A percentile compares a stretch with the other conserved stretches of the same genome.
Evolutionary conservation across 2,797 vertebrate species (phyloP).

Genomic region (Phataginus tetradactyla): DNA sequence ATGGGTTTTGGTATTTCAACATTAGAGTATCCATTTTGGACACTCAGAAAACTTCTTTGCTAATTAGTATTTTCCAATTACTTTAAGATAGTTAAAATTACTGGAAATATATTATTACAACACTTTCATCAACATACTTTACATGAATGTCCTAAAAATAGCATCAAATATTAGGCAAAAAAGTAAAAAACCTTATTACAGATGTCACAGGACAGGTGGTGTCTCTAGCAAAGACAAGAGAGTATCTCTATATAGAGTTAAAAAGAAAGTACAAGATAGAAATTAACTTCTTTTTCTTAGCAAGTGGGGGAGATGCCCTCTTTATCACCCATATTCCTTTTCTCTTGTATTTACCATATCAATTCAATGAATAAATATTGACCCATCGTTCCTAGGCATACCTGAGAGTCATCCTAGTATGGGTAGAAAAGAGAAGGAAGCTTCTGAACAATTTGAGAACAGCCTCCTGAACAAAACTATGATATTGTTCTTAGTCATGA

Average conservation of each 20-base stretch:
- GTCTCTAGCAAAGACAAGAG: background rate
- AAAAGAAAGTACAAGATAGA: background rate
- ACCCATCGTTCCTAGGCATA: background rate
- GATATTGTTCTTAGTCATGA: background rate
- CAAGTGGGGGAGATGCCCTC: background rate
- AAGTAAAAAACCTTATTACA: background rate
- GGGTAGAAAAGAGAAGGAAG: background rate
- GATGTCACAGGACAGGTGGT: background rate
- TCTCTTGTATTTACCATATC: background rate
- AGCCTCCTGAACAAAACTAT: background rate
- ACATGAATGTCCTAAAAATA: background rate
- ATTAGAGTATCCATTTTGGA: background rate
- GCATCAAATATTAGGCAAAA: background rate
- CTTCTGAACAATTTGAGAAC: background rate
- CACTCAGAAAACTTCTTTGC: background rate
- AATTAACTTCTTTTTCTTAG: background rate
- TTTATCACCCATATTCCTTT: background rate
- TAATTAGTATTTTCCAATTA: constrained; percentile 10
- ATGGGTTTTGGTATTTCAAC: background rate
- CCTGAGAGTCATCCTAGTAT: background rate
- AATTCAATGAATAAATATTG: background rate
- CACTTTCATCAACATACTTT: background rate
- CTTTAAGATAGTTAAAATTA: background rate
- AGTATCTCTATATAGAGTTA: background rate
- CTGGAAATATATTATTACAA: background rate